A percentile compares a stretch with the other conserved stretches of the same genome.
Conservation (phyloP, 2,113 vertebrate species). For the Perognathus longimembris region DNA sequence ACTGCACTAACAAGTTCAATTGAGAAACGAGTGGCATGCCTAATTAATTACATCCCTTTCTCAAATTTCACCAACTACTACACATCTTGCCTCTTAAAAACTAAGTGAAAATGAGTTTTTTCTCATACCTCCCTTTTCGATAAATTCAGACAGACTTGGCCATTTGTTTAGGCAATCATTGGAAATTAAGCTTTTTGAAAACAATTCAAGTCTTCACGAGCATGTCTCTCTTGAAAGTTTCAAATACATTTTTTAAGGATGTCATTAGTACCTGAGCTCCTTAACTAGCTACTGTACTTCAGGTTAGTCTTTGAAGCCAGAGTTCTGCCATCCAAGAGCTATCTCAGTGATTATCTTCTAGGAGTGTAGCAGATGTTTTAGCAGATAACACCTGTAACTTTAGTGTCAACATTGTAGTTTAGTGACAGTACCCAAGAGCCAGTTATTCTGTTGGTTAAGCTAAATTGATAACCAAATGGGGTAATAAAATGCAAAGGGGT, state of each 20-base stretch:
- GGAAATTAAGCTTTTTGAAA: constrained; percentile 57
- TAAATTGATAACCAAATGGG: constrained; percentile 33
- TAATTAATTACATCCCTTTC: constrained; percentile 86
- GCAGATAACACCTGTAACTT: constrained; percentile 61
- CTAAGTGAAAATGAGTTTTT: constrained; percentile 82
- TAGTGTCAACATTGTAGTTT: constrained; percentile 48
- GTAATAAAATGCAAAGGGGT: constrained; percentile 36
- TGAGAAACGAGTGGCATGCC: constrained; percentile 85
- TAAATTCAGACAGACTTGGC: constrained; percentile 57
- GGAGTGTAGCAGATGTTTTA: constrained; percentile 9
- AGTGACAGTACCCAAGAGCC: constrained; percentile 37
- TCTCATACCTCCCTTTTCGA: constrained; percentile 74
- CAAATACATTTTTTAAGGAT: constrained; percentile 77
- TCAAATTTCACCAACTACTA: constrained; percentile 29
- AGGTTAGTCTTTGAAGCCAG: constrained; percentile 44
- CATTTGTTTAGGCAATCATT: constrained; percentile 81
- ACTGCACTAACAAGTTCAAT: constrained; percentile 84
- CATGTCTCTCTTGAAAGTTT: constrained; percentile 79
- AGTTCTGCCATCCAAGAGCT: constrained; percentile 1
- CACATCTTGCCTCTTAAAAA: constrained; percentile 78
- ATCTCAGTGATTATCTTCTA: constrained; percentile 17
- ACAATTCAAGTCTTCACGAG: constrained; percentile 74
- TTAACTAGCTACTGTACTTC: constrained; percentile 63
- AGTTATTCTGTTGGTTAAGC: constrained; percentile 14
- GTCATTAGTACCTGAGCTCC: constrained; percentile 80